Evolutionary conservation across 2,113 vertebrate genomes (phyloP), one percentile per base, ranked within the genome.

Genomic region (Lethenteron camtschaticum): DNA sequence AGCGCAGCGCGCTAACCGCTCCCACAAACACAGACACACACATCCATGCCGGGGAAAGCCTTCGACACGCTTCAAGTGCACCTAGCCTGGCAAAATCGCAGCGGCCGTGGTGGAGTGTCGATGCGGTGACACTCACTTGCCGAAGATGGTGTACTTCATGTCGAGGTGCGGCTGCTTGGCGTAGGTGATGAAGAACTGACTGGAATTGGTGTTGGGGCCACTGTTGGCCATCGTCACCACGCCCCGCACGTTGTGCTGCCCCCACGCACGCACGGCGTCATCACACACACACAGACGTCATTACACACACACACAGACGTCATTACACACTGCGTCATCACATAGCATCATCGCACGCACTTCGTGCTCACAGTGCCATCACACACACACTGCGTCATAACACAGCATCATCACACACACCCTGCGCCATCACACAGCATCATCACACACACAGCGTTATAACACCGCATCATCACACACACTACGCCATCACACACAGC

Each of bases 131-230:
- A 80, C 92, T 73, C 79, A 99, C 94, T 96, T 96, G 76, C 94
- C 90, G 82, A 96, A 94, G 68, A 89, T 85, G 0, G 90, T 96
- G 75, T 99, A 96, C 77, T 95, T 99, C 94, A 99, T 99, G 76
- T 99, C 94, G 72, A 96, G 78, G 69, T 95, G 94, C 0, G 90
- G 90, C 74, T 99, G 94, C 75, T 99, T 99, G 73, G 85, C 89
- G 0, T 96, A 99, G 1, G 89, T 95, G 80, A 99, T 87, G 80
- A 87, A 99, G 77, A 96, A 99, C 76, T 96, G 94, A 0, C 90
- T 94, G 55, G 83, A 87, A 60, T 94, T 99, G 12, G 88, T 94
- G 76, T 94, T 92, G 1, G 92, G 89, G 55, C 94, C 94, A 16
- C 85, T 95, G 77, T 95, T 99, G 57, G 94, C 94, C 92, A 99